Conservation (phyloP, 2,888 invertebrate genomes). For the Drosophila ochracea region DNA sequence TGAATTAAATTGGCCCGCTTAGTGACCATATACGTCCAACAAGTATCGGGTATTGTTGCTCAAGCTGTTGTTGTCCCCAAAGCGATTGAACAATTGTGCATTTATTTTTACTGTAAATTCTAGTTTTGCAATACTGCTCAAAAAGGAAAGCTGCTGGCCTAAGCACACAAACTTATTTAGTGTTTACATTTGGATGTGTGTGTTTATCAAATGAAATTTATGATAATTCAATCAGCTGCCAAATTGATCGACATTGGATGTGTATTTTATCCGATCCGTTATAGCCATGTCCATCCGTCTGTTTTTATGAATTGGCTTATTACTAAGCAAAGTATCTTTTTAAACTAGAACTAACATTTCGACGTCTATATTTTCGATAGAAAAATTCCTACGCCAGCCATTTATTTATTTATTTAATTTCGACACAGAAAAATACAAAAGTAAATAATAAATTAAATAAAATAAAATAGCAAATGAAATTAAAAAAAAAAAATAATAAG, state of each 20-base stretch:
- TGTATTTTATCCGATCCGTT: not conserved
- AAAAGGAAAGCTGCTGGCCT: slow-evolving; percentile 29
- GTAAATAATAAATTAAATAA: not conserved
- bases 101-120: slow-evolving; percentile 41
- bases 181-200: not conserved
- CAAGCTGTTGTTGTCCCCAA: slow-evolving; percentile 19
- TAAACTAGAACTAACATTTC: not conserved
- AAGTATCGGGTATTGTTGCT: slow-evolving; percentile 11
- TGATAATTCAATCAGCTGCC: not conserved
- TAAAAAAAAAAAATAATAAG: not conserved
- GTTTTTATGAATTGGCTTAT: not conserved
- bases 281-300: not conserved
- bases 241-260: not conserved
- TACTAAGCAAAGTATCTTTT: not conserved
- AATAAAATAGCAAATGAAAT: not conserved
- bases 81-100: slow-evolving; percentile 15
- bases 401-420: not conserved
- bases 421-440: not conserved
- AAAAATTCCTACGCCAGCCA: not conserved
- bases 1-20: not conserved
- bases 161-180: not conserved
- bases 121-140: slow-evolving; percentile 32
- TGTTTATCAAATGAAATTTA: not conserved
- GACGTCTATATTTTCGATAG: not conserved
- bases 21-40: slow-evolving; percentile 39